Conservation (phyloP, 2,797 vertebrate genomes). For the Micropoecilia bifurca region DNA sequence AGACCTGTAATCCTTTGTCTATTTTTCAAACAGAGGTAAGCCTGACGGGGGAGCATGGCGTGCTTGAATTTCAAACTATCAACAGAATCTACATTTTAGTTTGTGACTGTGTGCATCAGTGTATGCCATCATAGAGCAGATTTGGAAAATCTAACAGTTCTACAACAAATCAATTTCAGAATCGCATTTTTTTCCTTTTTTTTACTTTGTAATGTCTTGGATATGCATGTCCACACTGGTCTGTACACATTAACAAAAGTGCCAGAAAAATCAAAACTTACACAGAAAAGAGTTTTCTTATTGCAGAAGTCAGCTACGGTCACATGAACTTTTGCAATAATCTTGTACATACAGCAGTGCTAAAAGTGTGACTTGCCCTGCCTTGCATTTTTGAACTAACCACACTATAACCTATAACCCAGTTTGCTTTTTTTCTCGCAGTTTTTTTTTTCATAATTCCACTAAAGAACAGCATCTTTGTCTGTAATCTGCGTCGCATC, state of each 20-base stretch:
- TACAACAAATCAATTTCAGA: not conserved
- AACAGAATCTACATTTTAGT: not conserved
- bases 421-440: not conserved
- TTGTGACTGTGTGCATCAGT: not conserved
- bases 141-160: not conserved
- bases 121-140: not conserved
- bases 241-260: not conserved
- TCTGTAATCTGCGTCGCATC: not conserved
- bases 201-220: not conserved
- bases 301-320: not conserved
- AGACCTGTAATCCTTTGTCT: not conserved
- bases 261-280: not conserved
- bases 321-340: conserved; percentile 12
- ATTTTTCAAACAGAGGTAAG: not conserved
- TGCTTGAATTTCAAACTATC: not conserved
- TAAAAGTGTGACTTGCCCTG: conserved; percentile 4
- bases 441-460: not conserved
- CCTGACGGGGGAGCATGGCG: not conserved
- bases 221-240: not conserved
- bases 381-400: not conserved
- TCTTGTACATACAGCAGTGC: not conserved
- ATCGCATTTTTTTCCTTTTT: not conserved
- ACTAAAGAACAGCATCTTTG: conserved; percentile 9
- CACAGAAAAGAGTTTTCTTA: not conserved
- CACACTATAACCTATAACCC: conserved; percentile 12